A percentile compares a stretch with the other conserved stretches of the same genome.
Evolutionary conservation across 2,888 invertebrate genomes (phyloP).

Genomic region (Eremobia ochroleuca): DNA sequence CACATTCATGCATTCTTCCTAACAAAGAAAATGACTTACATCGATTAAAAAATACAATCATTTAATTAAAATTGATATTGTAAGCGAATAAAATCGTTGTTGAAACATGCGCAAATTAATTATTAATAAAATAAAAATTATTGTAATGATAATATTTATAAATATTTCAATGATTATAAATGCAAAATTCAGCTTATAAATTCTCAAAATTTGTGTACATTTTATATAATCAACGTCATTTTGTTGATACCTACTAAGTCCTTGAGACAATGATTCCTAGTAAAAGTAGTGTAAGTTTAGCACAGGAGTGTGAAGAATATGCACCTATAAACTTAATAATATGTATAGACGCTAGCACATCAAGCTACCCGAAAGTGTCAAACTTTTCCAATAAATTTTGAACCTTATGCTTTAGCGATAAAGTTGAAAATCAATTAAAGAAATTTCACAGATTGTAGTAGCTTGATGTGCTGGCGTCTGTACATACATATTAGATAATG

Average conservation of each 20-base stretch:
- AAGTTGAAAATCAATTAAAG: no score
- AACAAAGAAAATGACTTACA: constrained; percentile 68
- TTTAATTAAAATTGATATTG: constrained; percentile 83
- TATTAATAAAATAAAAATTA: constrained; percentile 73
- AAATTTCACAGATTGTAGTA: no score
- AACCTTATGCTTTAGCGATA: no score
- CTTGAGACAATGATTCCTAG: not conserved
- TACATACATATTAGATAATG: constrained; percentile 30
- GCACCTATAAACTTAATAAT: constrained; percentile 38
- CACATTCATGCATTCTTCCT: constrained; percentile 77
- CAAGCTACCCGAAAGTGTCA: no score
- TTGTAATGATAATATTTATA: constrained; percentile 70
- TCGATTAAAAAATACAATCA: constrained; percentile 78
- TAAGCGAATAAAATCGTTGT: constrained; percentile 86
- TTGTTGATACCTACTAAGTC: constrained; percentile 14
- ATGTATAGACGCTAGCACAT: no score
- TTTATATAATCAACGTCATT: constrained; percentile 62
- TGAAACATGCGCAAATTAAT: constrained; percentile 77
- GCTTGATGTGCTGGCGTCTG: no score
- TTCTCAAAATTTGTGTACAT: constrained; percentile 59
- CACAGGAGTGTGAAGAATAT: constrained; percentile 32
- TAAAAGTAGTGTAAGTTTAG: constrained; percentile 18
- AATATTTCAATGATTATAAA: constrained; percentile 82
- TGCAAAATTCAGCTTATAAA: constrained; percentile 78
- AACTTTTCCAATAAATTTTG: no score